Base-by-base conservation (phyloP, 2,888 invertebrate species). In the Lymantria monacha region DNA sequence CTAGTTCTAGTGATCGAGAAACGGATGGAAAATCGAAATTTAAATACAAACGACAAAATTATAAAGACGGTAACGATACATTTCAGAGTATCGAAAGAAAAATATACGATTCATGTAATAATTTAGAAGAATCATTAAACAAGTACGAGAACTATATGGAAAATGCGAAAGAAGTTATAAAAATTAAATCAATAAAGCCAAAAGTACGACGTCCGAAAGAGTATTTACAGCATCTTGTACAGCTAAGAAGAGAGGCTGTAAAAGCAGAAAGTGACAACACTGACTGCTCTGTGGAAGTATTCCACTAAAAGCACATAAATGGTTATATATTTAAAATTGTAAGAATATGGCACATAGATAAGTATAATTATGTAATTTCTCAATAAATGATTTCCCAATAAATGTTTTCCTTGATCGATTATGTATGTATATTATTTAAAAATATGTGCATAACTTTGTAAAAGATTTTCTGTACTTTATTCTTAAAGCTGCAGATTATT, bases 221-320 rank as follows among this genome's bases (percentile, higher is more conserved):
- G 55, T 93, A 93, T 79, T 74, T 94, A 51, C 91, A 89, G 61
- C 92, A 93, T 73, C 83, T 94, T 56, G 92, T 93, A 10, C 82
- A 87, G 49, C 79, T 93, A 76, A 81, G 94, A 61, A 85, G 87
- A 66, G 90, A 93, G 62, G 86, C 93, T 13, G 86, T 93, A 0
- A 89, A 88, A 69, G 83, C 81, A n/a, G 87, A 92, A 44, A 85
- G 86, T 58, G 90, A 92, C 42, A 84, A 72, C 30, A 74, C 75
- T 11, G 78, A 81, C 36, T 72, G 70, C 56, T 74, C 69, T 9
- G 15, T 59, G 15, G 63, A 64, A 41, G 11, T 61, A 42, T 48
- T 14, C 3, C 14, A 15, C 9, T 14, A 41, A 14, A 22, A 1
- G 41, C n/a, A 15, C 14, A 9, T 41, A 40, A 41, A 41, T n/a